Evolutionary conservation across 2,797 vertebrate species (phyloP), one percentile per base, ranked within the genome.

Genomic region (Harpagifer antarcticus): DNA sequence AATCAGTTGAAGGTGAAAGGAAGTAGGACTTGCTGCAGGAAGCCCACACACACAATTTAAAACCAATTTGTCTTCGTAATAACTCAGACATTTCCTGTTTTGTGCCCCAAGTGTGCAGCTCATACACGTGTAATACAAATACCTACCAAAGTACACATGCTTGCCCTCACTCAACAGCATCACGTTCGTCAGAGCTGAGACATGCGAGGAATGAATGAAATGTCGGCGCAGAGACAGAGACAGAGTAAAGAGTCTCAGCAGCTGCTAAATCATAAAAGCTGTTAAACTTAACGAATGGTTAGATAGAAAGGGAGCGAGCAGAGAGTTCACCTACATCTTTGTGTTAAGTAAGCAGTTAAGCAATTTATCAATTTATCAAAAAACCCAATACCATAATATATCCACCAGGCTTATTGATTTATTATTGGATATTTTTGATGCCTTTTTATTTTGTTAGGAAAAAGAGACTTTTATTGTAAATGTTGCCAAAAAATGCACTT

Each of bases 171-270:
- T 40, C 62, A 68, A 62, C 65, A 2, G 33, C 55, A 53, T 68
- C 49, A 23, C 50, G 47, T 1, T 64, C 12, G 1, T n/a, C 68
- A 84, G 17, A 40, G 60, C 53, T 58, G 19, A 79, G 52, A 59
- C 48, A 73, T 56, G 48, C 53, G 13, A 74, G 80, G 86, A 92
- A 91, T 91, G 74, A 77, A 23, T 72, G 74, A 44, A 86, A 88
- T 85, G 81, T 43, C 19, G 33, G 43, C 56, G 8, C 33, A 33
- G 33, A n/a, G 52, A n/a, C 57, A 56, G 54, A 54, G 71, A 49
- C 49, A 9, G 48, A 40, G 15, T 6, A 1, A 42, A 44, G 57
- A 17, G 13, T 54, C 49, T 67, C 40, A 31, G 15, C 45, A 80
- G 56, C 27, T 52, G 17, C 20, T 49, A 11, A n/a, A n/a, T 45